Percentiles rank a stretch among this genome's conserved stretches.
Evolutionary conservation across 2,113 vertebrate species (phyloP).

Genomic region (Neolamprologus devosi): DNA sequence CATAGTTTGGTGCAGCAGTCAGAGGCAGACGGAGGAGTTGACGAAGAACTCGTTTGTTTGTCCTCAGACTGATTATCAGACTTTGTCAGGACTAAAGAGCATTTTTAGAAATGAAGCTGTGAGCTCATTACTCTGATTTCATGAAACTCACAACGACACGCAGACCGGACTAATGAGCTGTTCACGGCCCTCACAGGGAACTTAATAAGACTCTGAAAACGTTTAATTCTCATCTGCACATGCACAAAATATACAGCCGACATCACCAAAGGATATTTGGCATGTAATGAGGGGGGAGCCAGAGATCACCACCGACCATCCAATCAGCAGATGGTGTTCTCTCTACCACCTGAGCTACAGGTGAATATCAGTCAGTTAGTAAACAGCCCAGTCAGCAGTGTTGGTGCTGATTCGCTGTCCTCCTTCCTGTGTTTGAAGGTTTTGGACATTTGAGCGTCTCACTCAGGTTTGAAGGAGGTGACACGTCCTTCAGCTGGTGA

Average conservation of each 20-base stretch:
- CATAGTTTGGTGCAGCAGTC: not conserved
- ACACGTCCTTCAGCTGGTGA: not conserved
- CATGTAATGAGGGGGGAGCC: not conserved
- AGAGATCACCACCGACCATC: not conserved
- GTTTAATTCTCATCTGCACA: not conserved
- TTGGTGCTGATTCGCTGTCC: not conserved
- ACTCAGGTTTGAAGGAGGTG: not conserved
- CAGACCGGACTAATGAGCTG: not conserved
- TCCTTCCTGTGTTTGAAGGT: not conserved
- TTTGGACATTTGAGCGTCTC: not conserved
- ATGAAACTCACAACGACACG: not conserved
- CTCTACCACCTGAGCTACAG: not conserved
- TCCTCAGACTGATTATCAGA: not conserved
- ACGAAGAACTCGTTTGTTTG: not conserved
- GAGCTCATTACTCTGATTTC: not conserved
- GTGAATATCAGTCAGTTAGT: not conserved
- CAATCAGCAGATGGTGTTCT: not conserved
- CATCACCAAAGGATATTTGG: not conserved
- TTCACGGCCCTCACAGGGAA: not conserved
- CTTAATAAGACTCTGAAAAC: not conserved
- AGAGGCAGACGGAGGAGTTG: not conserved
- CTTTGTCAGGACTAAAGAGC: not conserved
- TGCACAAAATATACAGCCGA: not conserved
- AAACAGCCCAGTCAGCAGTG: not conserved
- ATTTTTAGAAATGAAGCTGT: not conserved